Base-by-base conservation (phyloP, 2,888 invertebrate species). In the Hoplodrina blanda region DNA sequence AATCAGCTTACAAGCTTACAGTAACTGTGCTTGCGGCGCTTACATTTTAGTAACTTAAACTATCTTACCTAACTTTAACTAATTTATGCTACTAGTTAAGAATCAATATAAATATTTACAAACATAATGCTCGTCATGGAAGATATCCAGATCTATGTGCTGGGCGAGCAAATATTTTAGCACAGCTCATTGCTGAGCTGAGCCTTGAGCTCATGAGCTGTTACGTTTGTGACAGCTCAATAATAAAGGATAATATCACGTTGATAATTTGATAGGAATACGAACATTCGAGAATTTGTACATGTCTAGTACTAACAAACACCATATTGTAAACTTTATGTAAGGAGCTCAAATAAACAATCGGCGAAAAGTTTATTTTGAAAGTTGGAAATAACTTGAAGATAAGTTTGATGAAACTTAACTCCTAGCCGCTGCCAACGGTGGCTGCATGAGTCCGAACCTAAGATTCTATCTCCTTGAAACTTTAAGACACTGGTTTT, bases 401-500 rank as follows among this genome's bases (percentile, higher is more conserved):
- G 46, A 62, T 76, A 76, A 77, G 61, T 76, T 69, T 57, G 60
- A 69, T 59, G 61, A 54, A 80, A 80, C 17, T 64, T 76, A 30
- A 33, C 25, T 33, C 25, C 0, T 15, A 49, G 20, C 19, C 17
- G 19, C 30, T 30, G 15, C 37, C 11, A 50, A 25, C 30, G 54
- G 33, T 30, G 33, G 53, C 17, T 41, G 44, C 37, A 50, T 62
- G 50, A 65, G 65, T 33, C 10, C 20, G 53, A 56, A 56, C 63
- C 33, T 33, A 33, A 67, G 49, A 68, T 67, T 75, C n/a, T 71
- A 53, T 53, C 13, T 56, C 53, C 52, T 73, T 60, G 41, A 52
- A 80, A 67, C 41, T 73, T 73, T 30, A 17, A 25, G 10, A 41
- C 13, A 19, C 49, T 79, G 55, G 62, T 41, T 76, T 52, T 55